Percentiles rank a stretch among this genome's conserved stretches.
These are phyloP conservation scores for Rhabdornis inornatus DNA, from an alignment of 2,113 vertebrate species.

Conservation along the genomic window DNA sequence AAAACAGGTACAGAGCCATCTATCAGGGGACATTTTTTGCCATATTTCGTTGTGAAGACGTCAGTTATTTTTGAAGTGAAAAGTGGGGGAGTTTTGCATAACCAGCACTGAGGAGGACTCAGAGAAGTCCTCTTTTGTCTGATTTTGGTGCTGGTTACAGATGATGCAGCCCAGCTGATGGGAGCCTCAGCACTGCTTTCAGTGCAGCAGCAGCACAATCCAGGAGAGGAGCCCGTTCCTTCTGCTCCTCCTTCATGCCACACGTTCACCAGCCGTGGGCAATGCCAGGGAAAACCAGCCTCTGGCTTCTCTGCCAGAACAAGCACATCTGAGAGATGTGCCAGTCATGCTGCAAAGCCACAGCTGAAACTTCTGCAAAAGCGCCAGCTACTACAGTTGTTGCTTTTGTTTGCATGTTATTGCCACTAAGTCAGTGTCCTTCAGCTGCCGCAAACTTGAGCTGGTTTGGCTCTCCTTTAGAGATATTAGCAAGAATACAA, in stretches of 20 bases:
- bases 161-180: background rate
- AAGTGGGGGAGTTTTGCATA: background rate
- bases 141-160: background rate
- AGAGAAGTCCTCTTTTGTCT: background rate
- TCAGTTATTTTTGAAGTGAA: background rate
- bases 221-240: background rate
- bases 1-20: background rate
- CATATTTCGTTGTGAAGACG: background rate
- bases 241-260: background rate
- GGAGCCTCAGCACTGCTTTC: background rate
- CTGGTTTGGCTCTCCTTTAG: background rate
- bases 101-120: background rate
- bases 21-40: background rate
- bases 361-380: background rate
- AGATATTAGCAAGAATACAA: background rate
- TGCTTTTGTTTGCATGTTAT: background rate
- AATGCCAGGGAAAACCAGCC: background rate
- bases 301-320: background rate
- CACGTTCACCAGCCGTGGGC: background rate
- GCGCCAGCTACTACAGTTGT: background rate
- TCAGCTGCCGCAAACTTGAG: background rate
- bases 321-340: background rate
- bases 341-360: background rate
- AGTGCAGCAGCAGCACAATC: background rate
- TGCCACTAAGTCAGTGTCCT: background rate